Base-by-base conservation (phyloP, 2,797 vertebrate genomes). In the Decapterus maruadsi region DNA sequence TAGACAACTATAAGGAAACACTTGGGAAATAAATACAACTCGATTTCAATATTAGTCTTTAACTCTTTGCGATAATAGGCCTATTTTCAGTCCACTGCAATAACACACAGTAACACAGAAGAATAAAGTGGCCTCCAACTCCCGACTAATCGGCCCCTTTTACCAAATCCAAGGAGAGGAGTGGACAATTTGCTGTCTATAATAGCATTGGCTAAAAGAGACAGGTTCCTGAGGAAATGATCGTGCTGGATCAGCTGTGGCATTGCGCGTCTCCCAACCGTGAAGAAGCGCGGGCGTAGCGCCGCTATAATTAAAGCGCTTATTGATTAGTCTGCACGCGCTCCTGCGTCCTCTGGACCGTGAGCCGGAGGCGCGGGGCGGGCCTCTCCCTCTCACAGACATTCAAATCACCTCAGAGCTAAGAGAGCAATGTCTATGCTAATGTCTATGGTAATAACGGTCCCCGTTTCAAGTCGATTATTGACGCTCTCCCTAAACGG, bases 201-300 rank as follows among this genome's bases (percentile, higher is more conserved):
- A 91, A 90, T 92, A 73, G 86, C 81, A 36, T 45, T 71, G 78
- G 84, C 78, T 55, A 63, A 82, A 88, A 75, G 62, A 88, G 89
- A 90, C 90, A 77, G 83, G 82, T 90, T 83, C 90, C 83, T 91
- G 90, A 90, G 66, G 92, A 90, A 90, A 91, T 86, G 90, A 94
- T 95, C 79, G 22, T 77, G 86, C 85, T 91, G 93, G 90, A 95
- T 94, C 92, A 93, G 90, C 90, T 94, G 94, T 73, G 87, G 89
- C 88, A 89, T 89, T 90, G 84, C 81, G 50, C 20, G 55, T 59
- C 90, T 74, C 61, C 90, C 93, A 93, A 92, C 93, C 93, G 75
- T 94, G 94, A 94, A 94, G 89, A 90, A 74, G 68, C 68, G 83
- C 57, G 63, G 87, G 86, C 83, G 46, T 56, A 59, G 81, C 76